Base-by-base conservation (phyloP, 2,113 vertebrate species). In the Axis porcinus region DNA sequence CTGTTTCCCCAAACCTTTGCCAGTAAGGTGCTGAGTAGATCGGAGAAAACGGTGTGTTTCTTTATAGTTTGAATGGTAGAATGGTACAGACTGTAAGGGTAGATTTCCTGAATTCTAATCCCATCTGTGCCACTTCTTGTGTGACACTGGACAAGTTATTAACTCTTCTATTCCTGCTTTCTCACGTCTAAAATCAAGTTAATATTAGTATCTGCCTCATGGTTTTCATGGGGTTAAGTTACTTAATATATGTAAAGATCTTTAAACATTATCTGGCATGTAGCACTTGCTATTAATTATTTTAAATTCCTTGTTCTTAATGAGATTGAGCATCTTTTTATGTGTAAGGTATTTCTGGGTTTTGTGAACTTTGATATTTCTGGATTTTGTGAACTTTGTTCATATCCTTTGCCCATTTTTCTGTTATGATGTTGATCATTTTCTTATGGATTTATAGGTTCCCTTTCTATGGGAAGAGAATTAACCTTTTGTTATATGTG, bases 101-200 rank as follows among this genome's bases (percentile, higher is more conserved):
- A 89, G 47, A 76, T 76, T 78, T 93, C n/a, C 45, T 96, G 5
- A 36, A 6, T 93, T 93, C 28, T 96, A 30, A 94, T 89, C 14
- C 14, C 7, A 92, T 15, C 6, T 95, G 7, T 91, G 17, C 25
- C 19, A 79, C 17, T 91, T 55, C 5, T 58, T 78, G 13, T 74
- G 15, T 89, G 45, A 60, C 83, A 19, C 2, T 52, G 7, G 45
- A 74, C 21, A 94, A 54, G 33, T 92, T 95, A 25, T 14, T 81
- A 95, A 50, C 33, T 88, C 94, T 54, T 55, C 27, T 14, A 23
- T 92, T 96, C 5, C 12, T 64, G 6, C 47, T 86, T 93, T 85
- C n/a, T 95, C 40, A 58, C 95, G 21, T 89, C 67, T 93, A 70
- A 96, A 97, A 64, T 94, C 30, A 82, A 40, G 33, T 92, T 89